These are phyloP conservation scores for Pseudomugil gertrudae DNA, from an alignment of 2,797 vertebrate genomes.

Conservation along the genomic window DNA sequence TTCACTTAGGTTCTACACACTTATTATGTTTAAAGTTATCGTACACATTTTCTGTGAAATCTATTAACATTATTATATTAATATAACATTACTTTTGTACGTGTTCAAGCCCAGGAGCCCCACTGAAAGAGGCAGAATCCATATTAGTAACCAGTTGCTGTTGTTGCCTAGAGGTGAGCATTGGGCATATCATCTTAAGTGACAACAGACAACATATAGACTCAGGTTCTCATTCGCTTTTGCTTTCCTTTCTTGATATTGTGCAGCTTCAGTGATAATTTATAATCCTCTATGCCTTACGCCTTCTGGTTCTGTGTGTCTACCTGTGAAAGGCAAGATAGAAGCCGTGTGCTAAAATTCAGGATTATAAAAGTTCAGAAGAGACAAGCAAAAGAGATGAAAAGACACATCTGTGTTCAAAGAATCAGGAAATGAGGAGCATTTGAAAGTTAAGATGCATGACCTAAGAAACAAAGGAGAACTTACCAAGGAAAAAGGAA, in stretches of 20 bases:
- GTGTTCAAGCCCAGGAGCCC: neutral
- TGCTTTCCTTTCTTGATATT: neutral
- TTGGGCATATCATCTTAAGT: neutral
- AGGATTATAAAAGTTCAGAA: neutral
- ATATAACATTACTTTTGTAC: neutral
- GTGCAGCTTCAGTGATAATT: neutral
- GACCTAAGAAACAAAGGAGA: neutral
- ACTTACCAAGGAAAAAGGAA: neutral
- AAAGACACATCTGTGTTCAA: neutral
- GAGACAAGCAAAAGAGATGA: neutral
- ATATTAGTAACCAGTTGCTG: neutral
- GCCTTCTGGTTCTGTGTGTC: neutral
- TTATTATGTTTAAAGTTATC: neutral
- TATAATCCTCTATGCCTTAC: neutral
- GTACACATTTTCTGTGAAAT: neutral
- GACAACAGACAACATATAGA: neutral
- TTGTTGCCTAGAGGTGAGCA: neutral
- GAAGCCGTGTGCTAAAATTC: neutral
- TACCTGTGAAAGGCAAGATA: neutral
- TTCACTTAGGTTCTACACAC: neutral
- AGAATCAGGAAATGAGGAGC: neutral
- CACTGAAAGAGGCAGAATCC: neutral
- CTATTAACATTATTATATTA: neutral
- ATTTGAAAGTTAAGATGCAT: neutral
- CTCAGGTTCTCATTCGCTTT: neutral